Conservation (phyloP, 2,888 invertebrate species). For the Euproctis similis region DNA sequence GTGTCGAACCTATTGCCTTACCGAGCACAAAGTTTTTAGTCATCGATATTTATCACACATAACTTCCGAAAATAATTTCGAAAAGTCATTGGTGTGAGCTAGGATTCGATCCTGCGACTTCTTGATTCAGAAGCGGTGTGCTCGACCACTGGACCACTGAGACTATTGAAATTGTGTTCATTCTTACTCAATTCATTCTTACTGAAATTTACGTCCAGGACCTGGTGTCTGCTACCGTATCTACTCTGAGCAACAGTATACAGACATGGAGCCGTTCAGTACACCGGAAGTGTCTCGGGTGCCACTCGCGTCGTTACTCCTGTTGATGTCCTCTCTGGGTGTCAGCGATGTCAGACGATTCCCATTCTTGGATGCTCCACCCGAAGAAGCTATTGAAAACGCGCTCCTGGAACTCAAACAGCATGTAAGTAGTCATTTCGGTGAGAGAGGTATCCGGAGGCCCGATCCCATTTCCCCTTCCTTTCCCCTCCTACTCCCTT, state of each 20-base stretch:
- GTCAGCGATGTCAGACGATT: slow-evolving; percentile 92
- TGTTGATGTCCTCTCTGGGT: slow-evolving; percentile 96
- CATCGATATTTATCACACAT: too few relatives aligned
- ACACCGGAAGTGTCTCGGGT: slow-evolving; percentile 96
- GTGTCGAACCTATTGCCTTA: too few relatives aligned
- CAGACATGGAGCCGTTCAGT: slow-evolving; percentile 86
- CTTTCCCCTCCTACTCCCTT: too few relatives aligned
- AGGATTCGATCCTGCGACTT: too few relatives aligned
- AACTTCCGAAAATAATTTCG: too few relatives aligned
- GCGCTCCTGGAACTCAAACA: slow-evolving; percentile 90
- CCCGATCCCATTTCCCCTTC: too few relatives aligned
- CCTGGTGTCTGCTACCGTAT: slow-evolving; percentile 96
- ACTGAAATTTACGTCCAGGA: slow-evolving; percentile 66
- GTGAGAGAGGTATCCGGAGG: too few relatives aligned
- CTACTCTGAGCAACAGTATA: slow-evolving; percentile 89
- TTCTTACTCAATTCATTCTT: neutral
- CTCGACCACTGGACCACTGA: too few relatives aligned
- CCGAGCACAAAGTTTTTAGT: too few relatives aligned
- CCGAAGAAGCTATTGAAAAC: slow-evolving; percentile 87
- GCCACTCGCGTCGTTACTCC: slow-evolving; percentile 91
- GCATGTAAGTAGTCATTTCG: slow-evolving; percentile 77
- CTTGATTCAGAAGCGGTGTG: too few relatives aligned
- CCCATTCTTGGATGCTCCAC: slow-evolving; percentile 96
- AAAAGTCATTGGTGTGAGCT: too few relatives aligned
- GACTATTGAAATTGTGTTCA: too few relatives aligned